These are phyloP conservation scores for Peromyscus eremicus DNA, from an alignment of 2,797 vertebrate species.

Conservation along the genomic window DNA sequence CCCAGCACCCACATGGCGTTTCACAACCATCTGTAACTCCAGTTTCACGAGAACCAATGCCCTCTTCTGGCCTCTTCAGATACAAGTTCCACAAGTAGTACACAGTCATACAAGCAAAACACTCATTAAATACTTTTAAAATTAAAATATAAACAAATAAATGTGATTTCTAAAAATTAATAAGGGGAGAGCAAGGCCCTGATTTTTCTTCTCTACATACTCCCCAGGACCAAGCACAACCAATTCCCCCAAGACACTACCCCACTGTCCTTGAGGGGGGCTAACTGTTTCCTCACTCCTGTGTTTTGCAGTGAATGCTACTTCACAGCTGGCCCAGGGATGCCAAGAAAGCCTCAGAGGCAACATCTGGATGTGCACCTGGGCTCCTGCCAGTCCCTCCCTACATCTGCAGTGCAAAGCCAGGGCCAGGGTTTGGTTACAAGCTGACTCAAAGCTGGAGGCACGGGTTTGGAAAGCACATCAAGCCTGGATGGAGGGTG, in stretches of 20 bases:
- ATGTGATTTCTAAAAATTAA: background rate
- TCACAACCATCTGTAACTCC: background rate
- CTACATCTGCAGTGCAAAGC: conserved; percentile 69
- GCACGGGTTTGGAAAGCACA: conserved; percentile 71
- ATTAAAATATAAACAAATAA: background rate
- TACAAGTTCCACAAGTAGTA: background rate
- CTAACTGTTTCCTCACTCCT: conserved; percentile 22
- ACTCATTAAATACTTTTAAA: background rate
- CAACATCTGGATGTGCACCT: conserved; percentile 81
- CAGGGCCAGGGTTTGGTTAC: conserved; percentile 59
- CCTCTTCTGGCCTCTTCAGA: background rate
- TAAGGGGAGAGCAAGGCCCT: background rate
- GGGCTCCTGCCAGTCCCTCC: conserved; percentile 74
- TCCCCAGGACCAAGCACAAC: conserved; percentile 4
- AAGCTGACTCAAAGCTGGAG: conserved; percentile 61
- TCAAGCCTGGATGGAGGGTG: background rate
- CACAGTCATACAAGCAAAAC: background rate
- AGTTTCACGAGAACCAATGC: background rate
- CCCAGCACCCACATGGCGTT: background rate
- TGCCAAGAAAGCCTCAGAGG: conserved; percentile 49
- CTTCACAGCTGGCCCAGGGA: conserved; percentile 49
- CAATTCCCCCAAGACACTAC: background rate
- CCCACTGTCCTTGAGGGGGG: background rate
- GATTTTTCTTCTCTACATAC: background rate
- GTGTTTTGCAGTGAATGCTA: conserved; percentile 15